A percentile compares a stretch with the other conserved stretches of the same genome.
Evolutionary conservation across 2,888 invertebrate species (phyloP).

Genomic region (Deilephila elpenor): DNA sequence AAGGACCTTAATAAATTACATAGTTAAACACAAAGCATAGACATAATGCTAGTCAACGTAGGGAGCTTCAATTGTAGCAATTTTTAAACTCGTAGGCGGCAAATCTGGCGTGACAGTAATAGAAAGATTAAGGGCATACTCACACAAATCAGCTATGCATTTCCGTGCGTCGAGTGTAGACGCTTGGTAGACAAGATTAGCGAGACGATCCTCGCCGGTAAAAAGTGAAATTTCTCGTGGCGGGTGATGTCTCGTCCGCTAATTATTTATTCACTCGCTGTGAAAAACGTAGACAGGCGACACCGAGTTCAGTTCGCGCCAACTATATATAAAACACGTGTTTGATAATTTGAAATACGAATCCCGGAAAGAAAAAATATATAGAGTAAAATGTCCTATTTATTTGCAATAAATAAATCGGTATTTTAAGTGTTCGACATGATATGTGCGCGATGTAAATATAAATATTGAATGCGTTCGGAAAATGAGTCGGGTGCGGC

Average conservation of each 20-base stretch:
- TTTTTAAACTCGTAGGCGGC: slow-evolving; percentile 12
- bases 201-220: slow-evolving; percentile 64
- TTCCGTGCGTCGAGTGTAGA: slow-evolving; percentile 55
- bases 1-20: background rate
- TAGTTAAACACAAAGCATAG: background rate
- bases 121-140: slow-evolving; percentile 53
- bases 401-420: slow-evolving; percentile 56
- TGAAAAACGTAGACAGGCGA: slow-evolving; percentile 77
- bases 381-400: slow-evolving; percentile 43
- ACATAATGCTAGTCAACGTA: background rate
- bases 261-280: slow-evolving; percentile 75
- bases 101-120: slow-evolving; percentile 27
- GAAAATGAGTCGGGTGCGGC: slow-evolving; percentile 62
- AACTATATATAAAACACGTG: slow-evolving; percentile 78
- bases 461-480: slow-evolving; percentile 58
- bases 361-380: slow-evolving; percentile 41
- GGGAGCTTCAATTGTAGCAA: background rate
- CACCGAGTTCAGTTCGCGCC: slow-evolving; percentile 71
- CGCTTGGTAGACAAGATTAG: slow-evolving; percentile 64
- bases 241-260: slow-evolving; percentile 59
- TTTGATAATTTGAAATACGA: slow-evolving; percentile 62
- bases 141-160: slow-evolving; percentile 68
- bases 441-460: slow-evolving; percentile 41
- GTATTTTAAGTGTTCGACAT: slow-evolving; percentile 49
- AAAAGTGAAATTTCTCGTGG: slow-evolving; percentile 79